A percentile compares a stretch with the other conserved stretches of the same genome.
Conservation (phyloP, 2,888 invertebrate species). For the Argyresthia goedartella region DNA sequence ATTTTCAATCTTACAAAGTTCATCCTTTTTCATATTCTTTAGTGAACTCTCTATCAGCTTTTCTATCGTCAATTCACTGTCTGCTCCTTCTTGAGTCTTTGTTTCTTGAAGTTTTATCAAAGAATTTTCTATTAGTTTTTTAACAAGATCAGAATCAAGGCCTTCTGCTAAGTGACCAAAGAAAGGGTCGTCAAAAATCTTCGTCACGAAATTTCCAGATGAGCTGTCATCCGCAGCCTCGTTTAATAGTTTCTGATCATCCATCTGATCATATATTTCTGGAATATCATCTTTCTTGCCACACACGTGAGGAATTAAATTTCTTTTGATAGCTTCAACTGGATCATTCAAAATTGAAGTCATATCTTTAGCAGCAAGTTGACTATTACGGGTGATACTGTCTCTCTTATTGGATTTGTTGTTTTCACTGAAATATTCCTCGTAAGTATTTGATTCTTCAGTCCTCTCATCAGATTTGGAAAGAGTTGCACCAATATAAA, state of each 20-base stretch:
- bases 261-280: background rate
- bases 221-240: constrained; percentile 20
- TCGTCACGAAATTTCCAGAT: constrained; percentile 63
- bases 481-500: constrained; percentile 57
- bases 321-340: constrained; percentile 81
- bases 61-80: constrained; percentile 56
- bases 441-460: constrained; percentile 45
- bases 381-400: constrained; percentile 3
- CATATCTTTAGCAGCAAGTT: constrained; percentile 39
- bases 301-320: constrained; percentile 83
- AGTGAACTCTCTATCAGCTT: constrained; percentile 64
- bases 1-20: constrained; percentile 17
- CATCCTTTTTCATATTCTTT: constrained; percentile 51
- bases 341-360: constrained; percentile 76
- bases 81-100: constrained; percentile 54
- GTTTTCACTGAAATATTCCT: constrained; percentile 48
- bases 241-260: constrained; percentile 15
- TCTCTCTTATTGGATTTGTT: constrained; percentile 15
- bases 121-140: constrained; percentile 76
- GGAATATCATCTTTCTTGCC: constrained; percentile 66
- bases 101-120: constrained; percentile 71
- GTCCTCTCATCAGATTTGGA: constrained; percentile 29
- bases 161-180: constrained; percentile 74
- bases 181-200: constrained; percentile 75
- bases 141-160: constrained; percentile 72